Conservation (phyloP, 2,797 vertebrate species). For the Arrhamphus sclerolepis region DNA sequence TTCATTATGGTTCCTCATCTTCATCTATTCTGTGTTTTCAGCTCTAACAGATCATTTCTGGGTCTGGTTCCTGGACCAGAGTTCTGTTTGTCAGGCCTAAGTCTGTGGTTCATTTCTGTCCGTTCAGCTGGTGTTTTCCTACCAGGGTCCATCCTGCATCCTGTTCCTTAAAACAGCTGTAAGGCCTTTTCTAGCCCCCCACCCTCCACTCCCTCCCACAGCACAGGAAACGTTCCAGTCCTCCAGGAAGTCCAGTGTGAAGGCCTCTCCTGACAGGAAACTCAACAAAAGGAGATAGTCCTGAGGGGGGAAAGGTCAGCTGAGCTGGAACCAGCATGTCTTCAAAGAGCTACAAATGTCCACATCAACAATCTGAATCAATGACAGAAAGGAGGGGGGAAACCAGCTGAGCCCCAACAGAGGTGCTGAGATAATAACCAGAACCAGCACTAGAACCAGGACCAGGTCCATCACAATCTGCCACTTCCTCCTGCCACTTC, state of each 20-base stretch:
- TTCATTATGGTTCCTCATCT: too few species aligned
- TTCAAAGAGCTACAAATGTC: too few species aligned
- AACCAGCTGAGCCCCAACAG: background rate
- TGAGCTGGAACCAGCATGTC: slow-evolving; percentile 5
- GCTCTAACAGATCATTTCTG: slow-evolving; percentile 1
- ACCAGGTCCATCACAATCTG: slow-evolving; percentile 10
- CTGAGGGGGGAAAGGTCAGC: slow-evolving; percentile 39
- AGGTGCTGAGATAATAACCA: too few species aligned
- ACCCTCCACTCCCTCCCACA: slow-evolving; percentile 21
- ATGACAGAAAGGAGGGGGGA: too few species aligned
- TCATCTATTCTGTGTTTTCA: too few species aligned
- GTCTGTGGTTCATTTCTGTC: slow-evolving; percentile 23
- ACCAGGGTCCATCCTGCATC: slow-evolving; percentile 48
- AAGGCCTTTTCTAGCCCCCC: slow-evolving; percentile 23
- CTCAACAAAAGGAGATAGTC: slow-evolving; percentile 66
- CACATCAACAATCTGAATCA: too few species aligned
- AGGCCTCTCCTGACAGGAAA: slow-evolving; percentile 70
- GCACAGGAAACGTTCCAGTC: slow-evolving; percentile 69
- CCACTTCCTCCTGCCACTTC: slow-evolving; percentile 16
- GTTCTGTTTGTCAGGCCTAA: slow-evolving; percentile 13
- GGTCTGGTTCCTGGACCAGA: background rate
- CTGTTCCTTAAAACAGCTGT: slow-evolving; percentile 62
- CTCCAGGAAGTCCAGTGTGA: slow-evolving; percentile 72
- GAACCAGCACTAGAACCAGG: slow-evolving; percentile 8
- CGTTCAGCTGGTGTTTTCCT: slow-evolving; percentile 41